Percentiles rank a stretch among this genome's conserved stretches.
phyloP scores from a whole-genome alignment of 1,140 invertebrate species.

The Lepidurus arcticus region DNA sequence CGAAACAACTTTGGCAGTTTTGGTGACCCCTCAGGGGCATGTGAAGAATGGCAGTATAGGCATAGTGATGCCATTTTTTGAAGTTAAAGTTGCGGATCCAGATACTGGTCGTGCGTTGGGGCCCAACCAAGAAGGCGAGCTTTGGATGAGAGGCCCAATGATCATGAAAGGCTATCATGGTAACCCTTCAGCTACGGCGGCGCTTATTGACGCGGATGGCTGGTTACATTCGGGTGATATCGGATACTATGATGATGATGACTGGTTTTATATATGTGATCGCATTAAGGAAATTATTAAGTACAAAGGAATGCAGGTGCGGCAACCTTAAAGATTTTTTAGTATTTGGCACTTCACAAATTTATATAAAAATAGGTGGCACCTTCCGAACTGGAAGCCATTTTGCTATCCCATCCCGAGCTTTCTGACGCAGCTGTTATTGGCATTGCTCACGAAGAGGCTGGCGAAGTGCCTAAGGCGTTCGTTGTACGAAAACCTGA shows the following conservation, averaged over 20 bases:
- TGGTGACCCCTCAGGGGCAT: neutral
- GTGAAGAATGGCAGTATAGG: conserved; percentile 29
- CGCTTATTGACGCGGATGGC: conserved; percentile 43
- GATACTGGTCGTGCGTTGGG: conserved; percentile 57
- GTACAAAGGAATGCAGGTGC: conserved; percentile 30
- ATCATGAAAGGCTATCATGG: conserved; percentile 49
- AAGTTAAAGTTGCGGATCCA: conserved; percentile 49
- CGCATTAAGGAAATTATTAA: conserved; percentile 38
- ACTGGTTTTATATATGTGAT: conserved; percentile 39
- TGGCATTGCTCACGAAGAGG: conserved; percentile 63
- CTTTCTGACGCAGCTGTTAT: conserved; percentile 75
- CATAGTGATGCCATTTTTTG: conserved; percentile 25
- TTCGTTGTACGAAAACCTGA: conserved; percentile 53
- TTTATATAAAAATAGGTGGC: conserved; percentile 56
- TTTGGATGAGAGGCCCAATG: conserved; percentile 60
- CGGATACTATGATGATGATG: conserved; percentile 40
- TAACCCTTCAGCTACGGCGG: conserved; percentile 46
- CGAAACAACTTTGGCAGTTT: conserved; percentile 30
- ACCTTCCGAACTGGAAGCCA: conserved; percentile 76
- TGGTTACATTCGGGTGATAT: conserved; percentile 37
- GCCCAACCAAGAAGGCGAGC: conserved; percentile 57
- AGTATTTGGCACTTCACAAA: neutral
- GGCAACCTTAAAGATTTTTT: neutral
- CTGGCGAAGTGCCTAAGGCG: conserved; percentile 69
- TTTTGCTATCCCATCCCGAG: conserved; percentile 64